Evolutionary conservation across 30 jellyfish, hydroid and myxozoan species (phyloP).

Genomic region (Calvadosia cruxmelitensis): DNA sequence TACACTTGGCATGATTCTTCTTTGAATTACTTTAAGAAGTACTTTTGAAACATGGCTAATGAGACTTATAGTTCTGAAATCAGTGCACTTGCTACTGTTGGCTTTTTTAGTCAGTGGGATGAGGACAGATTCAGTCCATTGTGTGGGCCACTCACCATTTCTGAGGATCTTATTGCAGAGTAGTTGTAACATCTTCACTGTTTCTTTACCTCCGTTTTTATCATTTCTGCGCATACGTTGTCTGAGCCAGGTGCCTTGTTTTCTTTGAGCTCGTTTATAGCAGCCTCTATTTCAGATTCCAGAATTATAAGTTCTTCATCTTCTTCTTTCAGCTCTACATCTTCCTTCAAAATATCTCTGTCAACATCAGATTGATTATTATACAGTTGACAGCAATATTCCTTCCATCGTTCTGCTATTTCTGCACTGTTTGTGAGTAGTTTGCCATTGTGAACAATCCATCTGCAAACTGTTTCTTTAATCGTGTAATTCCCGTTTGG

Average conservation of each 20-base stretch:
- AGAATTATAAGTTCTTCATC: constrained; percentile 10
- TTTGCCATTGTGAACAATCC: constrained; percentile 25
- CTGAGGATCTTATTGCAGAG: constrained; percentile 20
- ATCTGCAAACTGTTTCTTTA: too few species aligned
- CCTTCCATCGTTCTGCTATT: constrained; percentile 29
- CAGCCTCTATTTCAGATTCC: constrained; percentile 19
- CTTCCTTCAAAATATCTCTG: constrained; percentile 13
- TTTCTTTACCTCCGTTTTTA: constrained; percentile 26
- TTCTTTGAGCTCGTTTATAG: constrained; percentile 14
- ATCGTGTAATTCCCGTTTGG: too few species aligned
- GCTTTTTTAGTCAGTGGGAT: constrained; percentile 17
- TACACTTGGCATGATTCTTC: constrained; percentile 2
- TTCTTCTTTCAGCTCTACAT: constrained; percentile 1
- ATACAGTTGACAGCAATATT: constrained; percentile 29
- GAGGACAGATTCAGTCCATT: constrained; percentile 18
- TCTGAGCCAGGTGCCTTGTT: constrained; percentile 27
- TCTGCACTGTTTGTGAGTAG: constrained; percentile 11
- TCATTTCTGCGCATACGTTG: constrained; percentile 29
- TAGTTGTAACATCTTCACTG: constrained; percentile 16
- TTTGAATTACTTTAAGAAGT: constrained; percentile 4
- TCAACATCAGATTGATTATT: constrained; percentile 8
- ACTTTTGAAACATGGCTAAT: constrained; percentile 22
- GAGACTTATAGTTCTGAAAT: constrained; percentile 16
- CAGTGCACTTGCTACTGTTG: constrained; percentile 16
- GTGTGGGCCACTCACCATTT: constrained; percentile 16